A percentile compares a stretch with the other conserved stretches of the same genome.
Evolutionary conservation across 2,888 invertebrate species (phyloP).

Genomic region (Erannis defoliaria): DNA sequence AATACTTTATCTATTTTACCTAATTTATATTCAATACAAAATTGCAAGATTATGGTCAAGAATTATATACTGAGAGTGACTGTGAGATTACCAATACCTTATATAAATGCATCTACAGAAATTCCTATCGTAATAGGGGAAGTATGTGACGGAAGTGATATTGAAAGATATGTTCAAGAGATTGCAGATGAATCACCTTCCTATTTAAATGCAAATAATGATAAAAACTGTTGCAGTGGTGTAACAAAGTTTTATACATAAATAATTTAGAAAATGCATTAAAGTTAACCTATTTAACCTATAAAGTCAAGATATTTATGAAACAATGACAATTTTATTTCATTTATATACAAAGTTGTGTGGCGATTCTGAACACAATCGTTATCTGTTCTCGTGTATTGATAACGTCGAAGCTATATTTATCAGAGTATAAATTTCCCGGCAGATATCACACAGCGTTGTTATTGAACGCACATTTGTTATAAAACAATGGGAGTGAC

Average conservation of each 20-base stretch:
- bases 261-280: background rate
- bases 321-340: too few species aligned
- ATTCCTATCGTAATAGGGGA: conserved; percentile 53
- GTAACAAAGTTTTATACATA: background rate
- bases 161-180: background rate
- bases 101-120: conserved; percentile 44
- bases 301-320: too few species aligned
- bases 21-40: conserved; percentile 48
- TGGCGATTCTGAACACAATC: background rate
- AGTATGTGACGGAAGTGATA: background rate
- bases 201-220: background rate
- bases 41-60: conserved; percentile 47
- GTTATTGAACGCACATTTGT: conserved; percentile 8
- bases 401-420: background rate
- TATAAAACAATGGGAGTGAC: conserved; percentile 48
- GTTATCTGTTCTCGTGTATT: background rate
- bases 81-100: conserved; percentile 47
- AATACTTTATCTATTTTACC: conserved; percentile 41
- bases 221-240: background rate
- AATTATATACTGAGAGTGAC: conserved; percentile 50
- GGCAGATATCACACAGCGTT: conserved; percentile 2
- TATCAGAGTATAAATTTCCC: background rate
- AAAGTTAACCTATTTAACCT: too few species aligned
- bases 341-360: background rate
- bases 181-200: background rate